These are phyloP conservation scores for Polypedilum pembai DNA, from an alignment of 1,140 invertebrate genomes.

Conservation along the genomic window DNA sequence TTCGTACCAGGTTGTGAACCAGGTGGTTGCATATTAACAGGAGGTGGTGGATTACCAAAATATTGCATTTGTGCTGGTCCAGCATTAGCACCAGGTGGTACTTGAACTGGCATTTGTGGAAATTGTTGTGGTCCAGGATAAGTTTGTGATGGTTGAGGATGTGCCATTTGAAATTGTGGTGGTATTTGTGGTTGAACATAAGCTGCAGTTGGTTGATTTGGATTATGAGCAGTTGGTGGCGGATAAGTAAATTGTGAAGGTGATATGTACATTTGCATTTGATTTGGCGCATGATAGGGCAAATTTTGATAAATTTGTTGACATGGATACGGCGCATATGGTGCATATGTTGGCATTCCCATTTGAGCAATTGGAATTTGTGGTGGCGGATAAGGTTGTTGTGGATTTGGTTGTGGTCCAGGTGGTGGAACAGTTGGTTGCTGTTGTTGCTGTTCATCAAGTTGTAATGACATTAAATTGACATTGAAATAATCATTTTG, in stretches of 20 bases:
- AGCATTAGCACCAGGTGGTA: slow-evolving; percentile 32
- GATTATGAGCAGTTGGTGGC: slow-evolving; percentile 34
- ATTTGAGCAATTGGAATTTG: slow-evolving; percentile 47
- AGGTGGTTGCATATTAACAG: slow-evolving; percentile 32
- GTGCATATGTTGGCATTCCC: slow-evolving; percentile 34
- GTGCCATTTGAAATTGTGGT: slow-evolving; percentile 33
- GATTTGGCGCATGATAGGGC: slow-evolving; percentile 39
- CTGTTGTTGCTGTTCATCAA: slow-evolving; percentile 38
- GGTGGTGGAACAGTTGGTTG: slow-evolving; percentile 47
- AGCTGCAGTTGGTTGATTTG: slow-evolving; percentile 34
- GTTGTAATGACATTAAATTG: slow-evolving; percentile 6
- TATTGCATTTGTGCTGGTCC: slow-evolving; percentile 41
- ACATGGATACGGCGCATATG: slow-evolving; percentile 40
- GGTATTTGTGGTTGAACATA: slow-evolving; percentile 33
- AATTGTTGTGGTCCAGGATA: slow-evolving; percentile 29
- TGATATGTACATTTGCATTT: slow-evolving; percentile 48
- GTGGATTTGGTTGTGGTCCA: slow-evolving; percentile 51
- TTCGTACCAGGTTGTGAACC: neutral
- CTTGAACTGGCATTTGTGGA: slow-evolving; percentile 30
- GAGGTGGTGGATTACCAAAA: slow-evolving; percentile 42
- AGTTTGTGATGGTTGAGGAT: slow-evolving; percentile 31
- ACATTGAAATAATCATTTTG: slow-evolving; percentile 49
- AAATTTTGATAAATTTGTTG: slow-evolving; percentile 42
- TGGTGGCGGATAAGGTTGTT: slow-evolving; percentile 52
- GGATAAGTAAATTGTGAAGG: slow-evolving; percentile 43